Conservation (phyloP, 2,113 vertebrate species). For the Platysternon megacephalum region DNA sequence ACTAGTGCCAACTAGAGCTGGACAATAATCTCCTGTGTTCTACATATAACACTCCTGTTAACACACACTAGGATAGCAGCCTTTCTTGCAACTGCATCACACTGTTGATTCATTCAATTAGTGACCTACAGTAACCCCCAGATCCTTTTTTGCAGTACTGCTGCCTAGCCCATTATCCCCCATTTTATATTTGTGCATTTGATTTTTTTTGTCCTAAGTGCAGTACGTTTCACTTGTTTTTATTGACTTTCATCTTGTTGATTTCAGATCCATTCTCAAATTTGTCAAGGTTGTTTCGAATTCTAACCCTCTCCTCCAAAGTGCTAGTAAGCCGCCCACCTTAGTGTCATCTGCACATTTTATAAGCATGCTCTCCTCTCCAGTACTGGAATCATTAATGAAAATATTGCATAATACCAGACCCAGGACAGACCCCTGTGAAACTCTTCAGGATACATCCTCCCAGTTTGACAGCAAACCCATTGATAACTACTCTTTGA, state of each 20-base stretch:
- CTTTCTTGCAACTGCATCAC: neutral
- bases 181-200: neutral
- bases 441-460: neutral
- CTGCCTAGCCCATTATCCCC: neutral
- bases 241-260: neutral
- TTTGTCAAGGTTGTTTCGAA: neutral
- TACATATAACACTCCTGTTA: neutral
- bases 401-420: neutral
- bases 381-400: neutral
- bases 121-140: neutral
- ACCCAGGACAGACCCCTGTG: neutral
- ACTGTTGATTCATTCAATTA: neutral
- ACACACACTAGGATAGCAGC: neutral
- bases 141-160: neutral
- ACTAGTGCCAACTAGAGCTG: neutral
- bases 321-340: neutral
- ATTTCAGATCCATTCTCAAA: neutral
- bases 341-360: neutral
- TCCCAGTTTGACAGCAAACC: neutral
- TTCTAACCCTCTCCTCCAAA: neutral
- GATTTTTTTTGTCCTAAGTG: neutral
- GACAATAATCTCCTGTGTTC: neutral
- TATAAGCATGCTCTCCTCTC: neutral
- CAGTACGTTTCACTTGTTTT: neutral
- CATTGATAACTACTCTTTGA: neutral